These are phyloP conservation scores for Hepsetus odoe DNA, from an alignment of 2,113 vertebrate genomes.

Conservation along the genomic window DNA sequence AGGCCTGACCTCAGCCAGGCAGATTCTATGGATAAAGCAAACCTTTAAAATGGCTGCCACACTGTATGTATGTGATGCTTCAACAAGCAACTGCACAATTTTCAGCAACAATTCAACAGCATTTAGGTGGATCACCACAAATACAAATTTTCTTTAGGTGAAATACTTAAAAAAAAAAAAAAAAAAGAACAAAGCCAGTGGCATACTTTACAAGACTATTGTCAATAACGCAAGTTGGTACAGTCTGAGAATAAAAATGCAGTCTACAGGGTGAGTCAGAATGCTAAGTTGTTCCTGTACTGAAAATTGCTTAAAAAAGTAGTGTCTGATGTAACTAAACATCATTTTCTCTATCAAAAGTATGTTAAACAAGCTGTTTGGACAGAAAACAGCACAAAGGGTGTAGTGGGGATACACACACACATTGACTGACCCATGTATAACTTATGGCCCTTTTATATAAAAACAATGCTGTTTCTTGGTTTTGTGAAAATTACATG, in stretches of 20 bases:
- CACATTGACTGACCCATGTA: background rate
- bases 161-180: background rate
- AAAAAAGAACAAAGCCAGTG: background rate
- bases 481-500: background rate
- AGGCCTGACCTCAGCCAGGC: conserved; percentile 81
- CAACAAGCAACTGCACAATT: background rate
- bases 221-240: background rate
- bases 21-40: conserved; percentile 76
- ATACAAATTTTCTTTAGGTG: background rate
- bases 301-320: conserved; percentile 22
- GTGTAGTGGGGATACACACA: background rate
- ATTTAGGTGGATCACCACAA: background rate
- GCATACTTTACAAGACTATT: background rate
- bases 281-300: background rate
- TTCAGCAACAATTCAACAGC: background rate
- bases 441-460: background rate
- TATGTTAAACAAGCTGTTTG: background rate
- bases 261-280: background rate
- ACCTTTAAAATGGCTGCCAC: conserved; percentile 47
- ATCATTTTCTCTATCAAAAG: conserved; percentile 7
- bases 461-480: background rate
- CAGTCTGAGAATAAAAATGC: background rate
- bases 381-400: background rate
- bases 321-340: conserved; percentile 1
- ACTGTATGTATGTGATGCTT: conserved; percentile 1